Evolutionary conservation across 2,113 vertebrate species (phyloP).

Genomic region (Sprattus sprattus): DNA sequence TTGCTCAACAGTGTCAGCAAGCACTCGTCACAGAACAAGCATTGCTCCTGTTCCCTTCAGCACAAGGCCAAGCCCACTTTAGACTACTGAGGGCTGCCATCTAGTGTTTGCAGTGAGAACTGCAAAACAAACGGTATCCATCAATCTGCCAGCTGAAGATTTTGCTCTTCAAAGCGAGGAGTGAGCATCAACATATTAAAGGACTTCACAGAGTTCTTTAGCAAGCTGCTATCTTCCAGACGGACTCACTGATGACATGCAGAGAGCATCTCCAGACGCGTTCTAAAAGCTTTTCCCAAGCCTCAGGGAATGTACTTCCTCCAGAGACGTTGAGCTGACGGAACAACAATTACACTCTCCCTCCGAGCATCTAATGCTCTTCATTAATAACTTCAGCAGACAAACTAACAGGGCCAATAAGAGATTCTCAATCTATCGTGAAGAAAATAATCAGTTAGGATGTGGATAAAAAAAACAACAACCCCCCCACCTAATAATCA

Average conservation of each 20-base stretch:
- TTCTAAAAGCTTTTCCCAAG: background rate
- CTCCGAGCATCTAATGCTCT: slow-evolving; percentile 20
- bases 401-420: slow-evolving; percentile 26
- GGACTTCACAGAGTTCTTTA: background rate
- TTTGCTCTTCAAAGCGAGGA: background rate
- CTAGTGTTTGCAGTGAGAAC: slow-evolving; percentile 46
- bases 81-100: slow-evolving; percentile 55
- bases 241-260: background rate
- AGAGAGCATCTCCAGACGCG: background rate
- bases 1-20: slow-evolving; percentile 31
- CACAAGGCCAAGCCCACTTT: slow-evolving; percentile 22
- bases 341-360: slow-evolving; percentile 25
- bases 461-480: background rate
- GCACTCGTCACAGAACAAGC: slow-evolving; percentile 13
- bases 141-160: background rate
- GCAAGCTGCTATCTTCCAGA: background rate
- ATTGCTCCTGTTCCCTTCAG: slow-evolving; percentile 9
- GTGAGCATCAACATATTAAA: background rate
- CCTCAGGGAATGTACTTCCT: background rate
- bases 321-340: background rate
- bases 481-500: slow-evolving; percentile 10
- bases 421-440: slow-evolving; percentile 17
- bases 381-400: slow-evolving; percentile 31
- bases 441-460: slow-evolving; percentile 21
- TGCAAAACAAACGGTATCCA: background rate